Evolutionary conservation across 2,797 vertebrate species (phyloP), one percentile per base, ranked within the genome.

Genomic region (Anolis apletophallus): DNA sequence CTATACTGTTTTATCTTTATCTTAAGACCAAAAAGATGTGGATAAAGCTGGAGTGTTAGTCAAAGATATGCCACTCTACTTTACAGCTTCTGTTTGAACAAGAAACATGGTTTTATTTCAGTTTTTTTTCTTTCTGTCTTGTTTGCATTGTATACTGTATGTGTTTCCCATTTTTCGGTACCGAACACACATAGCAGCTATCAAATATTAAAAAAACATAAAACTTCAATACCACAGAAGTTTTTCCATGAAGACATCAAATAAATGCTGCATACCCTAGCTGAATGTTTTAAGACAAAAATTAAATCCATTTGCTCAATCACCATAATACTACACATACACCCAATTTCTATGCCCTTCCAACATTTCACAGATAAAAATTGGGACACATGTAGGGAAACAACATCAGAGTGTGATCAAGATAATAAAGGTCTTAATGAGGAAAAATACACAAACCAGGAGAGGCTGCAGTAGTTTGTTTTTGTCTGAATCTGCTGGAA

Each of bases 1-100:
- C 36, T 85, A 92, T 83, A 90, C 21, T 92, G 77, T 40, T 76
- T 54, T 54, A 46, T 73, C 64, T 59, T 73, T 83, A 83, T 40
- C 14, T 82, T 82, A 84, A 50, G n/a, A 21, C 36, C 72, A 75
- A 57, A 75, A 61, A 83, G 32, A 76, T 54, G 23, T 76, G 23
- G 26, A 75, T 83, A 50, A 52, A 84, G 19, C 77, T 79, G 77
- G 17, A 71, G 32, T 40, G 14, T 79, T 79, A 79, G 10, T 57
- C 50, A 69, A 79, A 16, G 19, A 69, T 40, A 79, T n/a, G 64
- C 26, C 23, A 3, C 34, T 71, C 29, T 5, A 29, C 29, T 55
- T 78, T 5, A 46, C 50, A 36, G 36, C 52, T 11, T 69, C 59
- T 52, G 5, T 83, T 77, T 67, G 23, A 21, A 34, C 59, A 32